phyloP scores from a whole-genome alignment of 1,140 invertebrate species.

The Onthophagus taurus region DNA sequence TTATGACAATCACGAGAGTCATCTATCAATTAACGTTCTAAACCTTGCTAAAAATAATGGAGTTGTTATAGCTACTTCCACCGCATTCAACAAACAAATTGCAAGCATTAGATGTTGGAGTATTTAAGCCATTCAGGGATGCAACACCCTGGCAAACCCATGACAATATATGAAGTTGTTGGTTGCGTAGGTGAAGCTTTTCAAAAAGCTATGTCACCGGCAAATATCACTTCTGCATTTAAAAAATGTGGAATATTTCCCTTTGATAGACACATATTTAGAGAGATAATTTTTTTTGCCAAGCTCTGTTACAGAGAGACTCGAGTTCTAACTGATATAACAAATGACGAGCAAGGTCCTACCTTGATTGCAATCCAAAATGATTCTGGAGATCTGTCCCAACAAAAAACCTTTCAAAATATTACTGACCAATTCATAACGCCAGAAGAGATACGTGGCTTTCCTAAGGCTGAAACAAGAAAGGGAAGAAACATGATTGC shows the following conservation, averaged over 20 bases:
- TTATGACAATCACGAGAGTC: slow-evolving; percentile 38
- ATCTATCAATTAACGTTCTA: slow-evolving; percentile 28
- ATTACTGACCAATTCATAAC: neutral
- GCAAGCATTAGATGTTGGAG: slow-evolving; percentile 6
- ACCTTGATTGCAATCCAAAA: no score
- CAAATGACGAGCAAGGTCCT: no score
- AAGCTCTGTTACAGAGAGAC: neutral
- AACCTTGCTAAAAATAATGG: slow-evolving; percentile 13
- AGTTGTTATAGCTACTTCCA: slow-evolving; percentile 1
- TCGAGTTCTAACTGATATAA: no score
- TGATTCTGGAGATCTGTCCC: neutral
- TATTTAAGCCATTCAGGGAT: slow-evolving; percentile 31
- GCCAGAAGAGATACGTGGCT: neutral
- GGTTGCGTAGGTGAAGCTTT: slow-evolving; percentile 5
- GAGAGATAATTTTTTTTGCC: neutral
- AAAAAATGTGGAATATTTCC: slow-evolving; percentile 8
- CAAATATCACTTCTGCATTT: neutral
- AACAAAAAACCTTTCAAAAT: neutral
- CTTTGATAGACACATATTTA: slow-evolving; percentile 10
- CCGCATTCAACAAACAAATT: slow-evolving; percentile 22
- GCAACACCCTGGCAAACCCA: slow-evolving; percentile 17
- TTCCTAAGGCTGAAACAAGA: neutral
- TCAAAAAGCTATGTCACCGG: slow-evolving; percentile 3
- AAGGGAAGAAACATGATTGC: neutral
- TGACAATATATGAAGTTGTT: slow-evolving; percentile 4